A percentile compares a stretch with the other conserved stretches of the same genome.
Evolutionary conservation across 1,140 invertebrate genomes (phyloP).

Genomic region (Sminthurides bifidus): DNA sequence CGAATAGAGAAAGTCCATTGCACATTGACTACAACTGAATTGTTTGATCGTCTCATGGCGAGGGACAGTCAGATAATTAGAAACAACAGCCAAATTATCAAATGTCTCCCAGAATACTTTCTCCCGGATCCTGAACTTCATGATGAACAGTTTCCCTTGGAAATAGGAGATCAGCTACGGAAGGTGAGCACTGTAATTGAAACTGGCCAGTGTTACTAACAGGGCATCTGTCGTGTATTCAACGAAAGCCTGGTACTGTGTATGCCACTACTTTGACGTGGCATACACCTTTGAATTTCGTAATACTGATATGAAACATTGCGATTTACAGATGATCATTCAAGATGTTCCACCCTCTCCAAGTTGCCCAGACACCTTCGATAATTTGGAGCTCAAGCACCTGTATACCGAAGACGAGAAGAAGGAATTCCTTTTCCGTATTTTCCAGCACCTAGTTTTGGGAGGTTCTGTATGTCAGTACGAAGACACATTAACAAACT

Average conservation of each 20-base stretch:
- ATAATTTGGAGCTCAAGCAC: conserved; percentile 35
- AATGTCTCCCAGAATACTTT: conserved; percentile 44
- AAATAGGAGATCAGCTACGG: conserved; percentile 45
- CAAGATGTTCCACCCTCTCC: not conserved
- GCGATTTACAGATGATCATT: conserved; percentile 1
- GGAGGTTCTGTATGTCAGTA: conserved; percentile 51
- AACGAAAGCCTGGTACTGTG: not conserved
- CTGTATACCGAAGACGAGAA: conserved; percentile 42
- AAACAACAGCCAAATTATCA: conserved; percentile 40
- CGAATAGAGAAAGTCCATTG: conserved; percentile 42
- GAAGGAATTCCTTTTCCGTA: conserved; percentile 46
- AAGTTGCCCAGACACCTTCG: conserved; percentile 41
- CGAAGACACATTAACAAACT: conserved; percentile 47
- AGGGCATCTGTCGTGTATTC: not conserved
- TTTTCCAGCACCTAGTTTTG: conserved; percentile 48
- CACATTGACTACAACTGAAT: conserved; percentile 43
- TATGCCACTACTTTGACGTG: not conserved
- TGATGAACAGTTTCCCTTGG: conserved; percentile 19
- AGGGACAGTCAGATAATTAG: conserved; percentile 39
- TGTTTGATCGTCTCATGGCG: conserved; percentile 46
- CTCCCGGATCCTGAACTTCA: conserved; percentile 24
- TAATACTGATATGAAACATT: not conserved
- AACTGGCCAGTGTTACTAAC: not conserved
- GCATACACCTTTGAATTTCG: too few species aligned
- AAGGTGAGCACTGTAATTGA: conserved; percentile 34